Evolutionary conservation across 2,113 vertebrate species (phyloP), one percentile per base, ranked within the genome.

Genomic region (Chloropsis cyanopogon): DNA sequence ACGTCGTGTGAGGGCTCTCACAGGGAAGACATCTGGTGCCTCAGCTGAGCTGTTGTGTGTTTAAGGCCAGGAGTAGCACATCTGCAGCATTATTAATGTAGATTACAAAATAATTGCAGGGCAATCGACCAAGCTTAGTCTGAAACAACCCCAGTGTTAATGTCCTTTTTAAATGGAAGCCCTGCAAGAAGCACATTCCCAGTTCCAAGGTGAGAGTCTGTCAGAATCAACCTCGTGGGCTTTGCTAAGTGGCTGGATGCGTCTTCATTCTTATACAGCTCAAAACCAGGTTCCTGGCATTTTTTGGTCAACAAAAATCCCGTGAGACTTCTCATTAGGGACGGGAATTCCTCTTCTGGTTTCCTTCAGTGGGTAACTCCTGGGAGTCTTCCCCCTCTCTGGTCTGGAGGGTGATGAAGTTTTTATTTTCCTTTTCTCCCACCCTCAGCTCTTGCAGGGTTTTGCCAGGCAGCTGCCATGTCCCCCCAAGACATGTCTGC

Each of bases 21-120:
- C 87, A 63, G 77, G 80, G 83, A 76, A 29, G 83, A 92, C 88
- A 94, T 91, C 88, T 93, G 96, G 95, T 86, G 68, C 82, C 76
- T 49, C 86, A 61, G 86, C 75, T 70, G 80, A 90, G 85, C 93
- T 73, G 64, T 50, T 0, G 7, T 76, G 63, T 72, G 7, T 80
- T 82, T 87, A 25, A 61, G 71, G 91, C 81, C 73, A 82, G 82
- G 79, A 90, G 46, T 1, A 63, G 84, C 50, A 65, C 70, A 91
- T 92, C 87, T 94, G 93, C 87, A 94, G 87, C 37, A 4, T 46
- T 80, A 29, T 72, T 87, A 76, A 61, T 2, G 5, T 12, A 46
- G 81, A 89, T 91, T 42, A 57, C 73, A 60, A 63, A 93, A 86
- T 73, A 92, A 95, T 64, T 85, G 82, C 35, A 35, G 86, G 76